These are phyloP conservation scores for Meteorus sp. DNA, from an alignment of 1,140 invertebrate genomes.

Conservation along the genomic window DNA sequence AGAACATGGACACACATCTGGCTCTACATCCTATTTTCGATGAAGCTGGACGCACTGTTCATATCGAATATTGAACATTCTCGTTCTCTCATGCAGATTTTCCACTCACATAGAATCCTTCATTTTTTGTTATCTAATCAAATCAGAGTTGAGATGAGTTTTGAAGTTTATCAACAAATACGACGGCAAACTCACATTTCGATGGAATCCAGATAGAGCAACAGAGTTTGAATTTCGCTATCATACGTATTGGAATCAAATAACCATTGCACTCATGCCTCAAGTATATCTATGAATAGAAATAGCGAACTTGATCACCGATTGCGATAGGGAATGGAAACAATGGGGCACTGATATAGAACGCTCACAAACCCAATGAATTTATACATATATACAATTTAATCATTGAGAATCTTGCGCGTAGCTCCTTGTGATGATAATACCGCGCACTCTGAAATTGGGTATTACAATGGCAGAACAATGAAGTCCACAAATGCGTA, in stretches of 20 bases:
- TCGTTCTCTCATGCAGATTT: no score
- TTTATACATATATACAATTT: background rate
- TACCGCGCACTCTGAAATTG: conserved; percentile 9
- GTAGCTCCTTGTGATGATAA: conserved; percentile 3
- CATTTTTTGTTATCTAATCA: no score
- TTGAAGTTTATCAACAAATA: no score
- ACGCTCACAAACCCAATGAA: background rate
- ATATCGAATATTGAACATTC: no score
- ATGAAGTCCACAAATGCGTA: background rate
- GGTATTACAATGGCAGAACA: conserved; percentile 10
- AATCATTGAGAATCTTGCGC: conserved; percentile 6
- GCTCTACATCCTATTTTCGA: no score
- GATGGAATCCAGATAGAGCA: background rate
- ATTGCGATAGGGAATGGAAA: conserved; percentile 2
- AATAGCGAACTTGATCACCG: background rate
- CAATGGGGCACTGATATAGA: conserved; percentile 1
- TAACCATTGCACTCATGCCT: background rate
- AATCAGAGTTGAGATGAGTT: no score
- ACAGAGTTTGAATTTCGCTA: background rate
- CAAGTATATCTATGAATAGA: no score
- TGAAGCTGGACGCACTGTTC: no score
- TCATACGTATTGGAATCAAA: background rate
- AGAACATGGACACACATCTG: no score
- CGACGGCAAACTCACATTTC: no score
- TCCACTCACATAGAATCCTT: no score